Evolutionary conservation across 2,797 vertebrate genomes (phyloP), one percentile per base, ranked within the genome.

Genomic region (Synaphobranchus kaupii): DNA sequence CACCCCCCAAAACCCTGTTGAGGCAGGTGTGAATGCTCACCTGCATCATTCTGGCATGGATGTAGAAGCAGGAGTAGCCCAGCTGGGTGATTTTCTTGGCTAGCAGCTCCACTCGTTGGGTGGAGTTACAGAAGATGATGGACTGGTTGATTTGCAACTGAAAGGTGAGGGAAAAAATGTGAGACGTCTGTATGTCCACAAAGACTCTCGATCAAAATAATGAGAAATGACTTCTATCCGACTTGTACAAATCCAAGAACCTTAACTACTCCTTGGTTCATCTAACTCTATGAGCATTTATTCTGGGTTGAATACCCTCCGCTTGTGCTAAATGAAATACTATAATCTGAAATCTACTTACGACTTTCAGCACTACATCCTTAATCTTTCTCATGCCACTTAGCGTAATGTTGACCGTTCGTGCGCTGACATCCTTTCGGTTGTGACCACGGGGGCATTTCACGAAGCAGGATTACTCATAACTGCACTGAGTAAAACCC

Each of bases 1-100:
- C 15, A 17, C 1, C 31, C 31, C 71, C 7, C 1, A 8, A 78
- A 28, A 78, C 5, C 73, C 47, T 0, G 39, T 13, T 1, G 44
- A 31, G 13, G 9, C 76, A 73, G 56, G n/a, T 10, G 47, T 60
- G 58, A 0, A 34, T 0, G 76, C 91, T 90, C 56, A 97, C 96
- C 96, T 97, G 96, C 95, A 96, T 97, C 96, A 97, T 97, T 93
- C 96, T 97, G 83, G 96, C 96, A 34, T 97, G 96, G 83, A 97
- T 97, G 93, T 97, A 91, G 83, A 91, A 91, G 54, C 90, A 91
- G 85, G 90, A 91, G 88, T 91, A 97, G 15, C 96, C 96, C 86
- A 97, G 90, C 90, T 97, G 90, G 48, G 90, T 88, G 50, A 91
- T 91, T 56, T 91, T 91, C 88, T 91, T 91, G 60, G 90, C 90